These are phyloP conservation scores for Sebastiscus tertius DNA, from an alignment of 2,797 vertebrate species.

Conservation along the genomic window DNA sequence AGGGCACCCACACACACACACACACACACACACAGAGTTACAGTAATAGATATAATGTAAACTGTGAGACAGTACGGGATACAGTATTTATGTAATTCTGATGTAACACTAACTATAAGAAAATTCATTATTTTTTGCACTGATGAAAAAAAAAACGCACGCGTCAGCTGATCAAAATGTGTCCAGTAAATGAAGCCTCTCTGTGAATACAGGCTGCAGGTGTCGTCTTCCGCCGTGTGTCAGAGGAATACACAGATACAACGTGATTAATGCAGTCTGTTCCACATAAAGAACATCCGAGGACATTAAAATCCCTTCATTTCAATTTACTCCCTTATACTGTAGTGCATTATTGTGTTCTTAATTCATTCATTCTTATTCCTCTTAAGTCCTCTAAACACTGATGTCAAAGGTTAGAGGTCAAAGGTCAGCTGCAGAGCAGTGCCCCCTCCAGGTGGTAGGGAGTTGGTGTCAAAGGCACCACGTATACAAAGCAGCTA, in stretches of 20 bases:
- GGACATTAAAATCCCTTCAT: neutral
- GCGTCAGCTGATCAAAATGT: neutral
- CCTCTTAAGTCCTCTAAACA: neutral
- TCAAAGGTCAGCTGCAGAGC: conserved; percentile 16
- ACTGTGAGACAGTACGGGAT: neutral
- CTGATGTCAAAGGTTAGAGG: neutral
- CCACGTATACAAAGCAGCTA: accelerated
- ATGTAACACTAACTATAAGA: neutral
- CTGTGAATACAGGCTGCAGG: neutral
- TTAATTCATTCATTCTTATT: neutral
- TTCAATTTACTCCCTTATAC: neutral
- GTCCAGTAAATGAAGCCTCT: neutral
- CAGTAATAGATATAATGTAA: neutral
- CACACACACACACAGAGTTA: neutral
- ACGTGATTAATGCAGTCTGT: neutral
- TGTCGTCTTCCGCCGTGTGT: neutral
- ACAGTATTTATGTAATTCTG: neutral
- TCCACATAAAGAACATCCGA: neutral
- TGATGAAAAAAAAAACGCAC: neutral
- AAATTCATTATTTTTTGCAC: neutral
- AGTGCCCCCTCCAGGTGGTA: neutral
- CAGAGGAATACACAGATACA: neutral
- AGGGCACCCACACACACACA: conserved; percentile 15
- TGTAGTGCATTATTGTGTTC: too few relatives aligned
- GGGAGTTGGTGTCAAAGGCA: neutral